Evolutionary conservation across 1,140 invertebrate genomes (phyloP).

Genomic region (Choristoneura fumiferana): DNA sequence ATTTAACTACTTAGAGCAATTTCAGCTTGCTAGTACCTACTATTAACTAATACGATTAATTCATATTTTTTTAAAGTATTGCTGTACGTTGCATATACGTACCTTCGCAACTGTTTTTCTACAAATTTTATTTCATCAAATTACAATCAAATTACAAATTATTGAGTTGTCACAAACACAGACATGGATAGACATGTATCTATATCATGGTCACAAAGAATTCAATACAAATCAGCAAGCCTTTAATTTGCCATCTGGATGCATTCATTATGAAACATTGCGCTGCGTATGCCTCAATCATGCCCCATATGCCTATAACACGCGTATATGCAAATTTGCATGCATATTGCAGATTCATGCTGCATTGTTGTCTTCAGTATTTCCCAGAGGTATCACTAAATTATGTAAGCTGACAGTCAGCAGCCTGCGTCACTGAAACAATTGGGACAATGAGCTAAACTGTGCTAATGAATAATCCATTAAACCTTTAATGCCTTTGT

Average conservation of each 20-base stretch:
- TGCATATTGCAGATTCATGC: slow-evolving; percentile 45
- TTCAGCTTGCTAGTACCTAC: too few relatives aligned
- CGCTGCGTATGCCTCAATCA: slow-evolving; percentile 24
- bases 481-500: slow-evolving; percentile 5
- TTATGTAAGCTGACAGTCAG: slow-evolving; percentile 25
- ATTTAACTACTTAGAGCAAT: too few relatives aligned
- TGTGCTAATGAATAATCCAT: neutral
- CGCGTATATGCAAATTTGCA: slow-evolving; percentile 39
- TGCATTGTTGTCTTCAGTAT: slow-evolving; percentile 43
- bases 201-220: too few relatives aligned
- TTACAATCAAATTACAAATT: too few relatives aligned
- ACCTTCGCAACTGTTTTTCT: too few relatives aligned
- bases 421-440: neutral
- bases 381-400: slow-evolving; percentile 37
- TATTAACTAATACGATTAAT: too few relatives aligned
- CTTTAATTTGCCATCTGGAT: neutral
- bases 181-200: too few relatives aligned
- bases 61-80: too few relatives aligned
- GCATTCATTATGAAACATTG: slow-evolving; percentile 6
- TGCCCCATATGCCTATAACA: slow-evolving; percentile 23
- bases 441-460: slow-evolving; percentile 4
- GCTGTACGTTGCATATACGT: too few relatives aligned
- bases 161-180: too few relatives aligned
- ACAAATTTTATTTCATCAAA: too few relatives aligned
- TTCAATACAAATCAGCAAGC: neutral